Evolutionary conservation across 2,797 vertebrate species (phyloP), one percentile per base, ranked within the genome.

Genomic region (Myotis findleyi): DNA sequence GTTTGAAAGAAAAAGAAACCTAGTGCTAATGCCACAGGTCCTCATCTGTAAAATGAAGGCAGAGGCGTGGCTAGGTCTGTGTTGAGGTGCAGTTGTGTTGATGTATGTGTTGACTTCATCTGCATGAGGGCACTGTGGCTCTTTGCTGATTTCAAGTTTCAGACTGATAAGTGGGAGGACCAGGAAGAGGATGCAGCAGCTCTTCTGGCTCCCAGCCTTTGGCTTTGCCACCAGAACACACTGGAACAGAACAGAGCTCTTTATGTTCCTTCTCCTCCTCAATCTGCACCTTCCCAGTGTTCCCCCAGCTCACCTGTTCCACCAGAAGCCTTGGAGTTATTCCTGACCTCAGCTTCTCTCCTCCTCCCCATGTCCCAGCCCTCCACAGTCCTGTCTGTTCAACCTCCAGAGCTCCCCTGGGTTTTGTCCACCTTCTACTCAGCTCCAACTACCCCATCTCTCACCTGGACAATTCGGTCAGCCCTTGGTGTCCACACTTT

Each of bases 71-170:
- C 55, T 12, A 0, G 41, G 21, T 41, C 5, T 41, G 55, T 12
- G 20, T 12, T 11, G 30, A 49, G 81, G 30, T n/a, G 20, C 14
- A 5, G 64, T 64, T 3, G 2, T 10, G 36, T 3, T 38, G 57
- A 87, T 2, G 0, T 3, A 1, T 38, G 10, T 5, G 0, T 14
- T 89, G 76, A 21, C 33, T 81, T 73, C 8, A 7, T 57, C 55
- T 71, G 0, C 3, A 0, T 18, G 55, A 25, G 21, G 25, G 18
- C 11, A 4, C 30, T 1, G 4, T 30, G 62, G 23, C 30, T 4
- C 49, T 62, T 27, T 12, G 3, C 10, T 44, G 59, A 38, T 68
- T 33, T 51, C 36, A 64, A 38, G 80, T 57, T 41, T 27, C 38
- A 47, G 6, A 23, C 44, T 10, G 51, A 1, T 23, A 44, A 69